Base-by-base conservation (phyloP, 2,113 vertebrate genomes). In the Erpornis zantholeuca region DNA sequence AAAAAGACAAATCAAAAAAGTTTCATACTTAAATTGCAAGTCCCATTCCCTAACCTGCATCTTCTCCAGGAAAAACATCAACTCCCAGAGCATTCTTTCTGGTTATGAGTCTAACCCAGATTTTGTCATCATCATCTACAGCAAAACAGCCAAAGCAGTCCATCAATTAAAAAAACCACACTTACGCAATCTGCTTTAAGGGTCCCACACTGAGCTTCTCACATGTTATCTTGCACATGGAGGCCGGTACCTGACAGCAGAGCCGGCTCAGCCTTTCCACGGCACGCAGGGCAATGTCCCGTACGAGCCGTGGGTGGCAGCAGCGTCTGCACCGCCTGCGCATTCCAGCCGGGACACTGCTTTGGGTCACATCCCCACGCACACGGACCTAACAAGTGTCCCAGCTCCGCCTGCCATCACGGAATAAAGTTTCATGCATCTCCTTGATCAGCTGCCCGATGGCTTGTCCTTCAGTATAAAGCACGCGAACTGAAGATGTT, bases 61-160 rank as follows among this genome's bases (percentile, higher is more conserved):
- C 35, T 90, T 65, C 36, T 25, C 45, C 54, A 82, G 60, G 45
- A 73, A 45, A 63, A 71, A 36, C 69, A 88, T 36, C 24, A 38
- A 50, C 33, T 81, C 38, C 64, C 57, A 82, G 36, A n/a, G 24
- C 65, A 85, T 79, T 90, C 38, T 57, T 87, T 44, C 60, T 23
- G 27, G 17, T 57, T 68, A 68, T 28, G 29, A 76, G 35, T 42
- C 56, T 84, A 92, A 81, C 36, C 25, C 44, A 29, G 47, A n/a
- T 70, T 87, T 82, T 87, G 45, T 31, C 71, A 85, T 57, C 42
- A 33, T 29, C 52, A 40, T 15, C 59, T 56, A 52, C 65, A 76
- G 82, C 38, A 88, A 86, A 86, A 81, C 54, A 92, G 35, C 38
- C 84, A 29, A 59, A 90, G 36, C 36, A 61, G 31, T 76, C 59